A percentile compares a stretch with the other conserved stretches of the same genome.
These are phyloP conservation scores for Atlantisia rogersi DNA, from an alignment of 2,113 vertebrate species.

Conservation along the genomic window DNA sequence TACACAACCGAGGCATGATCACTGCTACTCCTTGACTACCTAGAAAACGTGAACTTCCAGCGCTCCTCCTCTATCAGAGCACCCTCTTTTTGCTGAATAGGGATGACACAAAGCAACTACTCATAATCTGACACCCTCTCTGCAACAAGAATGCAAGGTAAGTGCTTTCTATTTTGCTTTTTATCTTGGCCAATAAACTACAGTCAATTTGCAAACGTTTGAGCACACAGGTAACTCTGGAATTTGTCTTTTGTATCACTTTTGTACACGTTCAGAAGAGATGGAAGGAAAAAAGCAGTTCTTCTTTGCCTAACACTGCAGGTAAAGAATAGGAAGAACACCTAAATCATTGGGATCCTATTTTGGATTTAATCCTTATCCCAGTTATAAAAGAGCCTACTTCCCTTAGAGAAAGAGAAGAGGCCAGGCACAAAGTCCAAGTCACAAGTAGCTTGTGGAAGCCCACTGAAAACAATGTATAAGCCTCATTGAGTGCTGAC, in stretches of 20 bases:
- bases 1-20: too few species aligned
- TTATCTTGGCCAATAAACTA: background rate
- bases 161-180: background rate
- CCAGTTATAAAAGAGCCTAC: background rate
- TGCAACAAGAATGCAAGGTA: background rate
- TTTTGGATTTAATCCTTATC: background rate
- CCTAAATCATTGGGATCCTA: background rate
- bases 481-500: background rate
- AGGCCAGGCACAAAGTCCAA: background rate
- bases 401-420: background rate
- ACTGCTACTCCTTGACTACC: background rate
- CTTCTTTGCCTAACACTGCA: background rate
- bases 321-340: background rate
- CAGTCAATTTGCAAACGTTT: background rate
- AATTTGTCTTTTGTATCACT: background rate
- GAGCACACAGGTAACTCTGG: background rate
- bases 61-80: too few species aligned
- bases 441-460: background rate
- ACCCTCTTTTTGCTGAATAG: background rate
- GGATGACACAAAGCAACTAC: background rate
- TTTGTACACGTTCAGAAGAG: background rate
- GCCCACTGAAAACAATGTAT: background rate
- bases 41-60: background rate
- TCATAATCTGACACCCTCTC: background rate
- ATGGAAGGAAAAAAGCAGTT: background rate